phyloP scores from a whole-genome alignment of 2,113 vertebrate species.

The Salvelinus namaycush region DNA sequence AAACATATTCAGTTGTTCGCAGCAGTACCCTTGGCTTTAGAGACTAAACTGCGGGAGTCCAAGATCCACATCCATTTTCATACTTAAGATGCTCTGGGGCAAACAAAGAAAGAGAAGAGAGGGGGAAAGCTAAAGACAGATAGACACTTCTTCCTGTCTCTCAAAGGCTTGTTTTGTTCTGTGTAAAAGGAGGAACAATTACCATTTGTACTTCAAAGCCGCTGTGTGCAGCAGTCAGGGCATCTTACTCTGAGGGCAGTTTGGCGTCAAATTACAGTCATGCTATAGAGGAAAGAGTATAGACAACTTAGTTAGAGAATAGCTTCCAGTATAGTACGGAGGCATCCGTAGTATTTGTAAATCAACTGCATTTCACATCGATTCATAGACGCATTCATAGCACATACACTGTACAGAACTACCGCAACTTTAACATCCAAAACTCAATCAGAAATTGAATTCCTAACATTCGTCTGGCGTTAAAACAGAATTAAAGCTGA shows the following conservation, averaged over 20 bases:
- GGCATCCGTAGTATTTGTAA: background rate
- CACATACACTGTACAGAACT: too few species aligned
- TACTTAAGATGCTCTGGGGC: background rate
- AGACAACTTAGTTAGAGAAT: background rate
- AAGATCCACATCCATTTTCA: background rate
- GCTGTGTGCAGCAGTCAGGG: constrained; percentile 24
- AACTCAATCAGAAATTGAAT: too few species aligned
- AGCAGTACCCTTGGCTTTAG: background rate
- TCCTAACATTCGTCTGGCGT: too few species aligned
- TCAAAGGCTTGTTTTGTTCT: constrained; percentile 32
- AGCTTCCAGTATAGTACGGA: background rate
- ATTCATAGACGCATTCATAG: too few species aligned
- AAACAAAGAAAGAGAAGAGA: background rate
- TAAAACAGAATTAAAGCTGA: too few species aligned
- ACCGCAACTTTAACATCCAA: too few species aligned
- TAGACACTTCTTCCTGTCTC: background rate
- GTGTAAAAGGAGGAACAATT: constrained; percentile 34
- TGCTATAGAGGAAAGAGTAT: background rate
- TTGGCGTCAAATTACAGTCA: constrained; percentile 9
- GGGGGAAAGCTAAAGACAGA: too few species aligned
- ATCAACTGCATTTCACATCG: constrained; percentile 10
- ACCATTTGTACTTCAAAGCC: constrained; percentile 21
- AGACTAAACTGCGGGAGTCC: background rate
- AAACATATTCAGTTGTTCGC: background rate
- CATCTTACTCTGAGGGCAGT: constrained; percentile 18